These are phyloP conservation scores for Stratiomys singularior DNA, from an alignment of 2,888 invertebrate genomes.

Conservation along the genomic window DNA sequence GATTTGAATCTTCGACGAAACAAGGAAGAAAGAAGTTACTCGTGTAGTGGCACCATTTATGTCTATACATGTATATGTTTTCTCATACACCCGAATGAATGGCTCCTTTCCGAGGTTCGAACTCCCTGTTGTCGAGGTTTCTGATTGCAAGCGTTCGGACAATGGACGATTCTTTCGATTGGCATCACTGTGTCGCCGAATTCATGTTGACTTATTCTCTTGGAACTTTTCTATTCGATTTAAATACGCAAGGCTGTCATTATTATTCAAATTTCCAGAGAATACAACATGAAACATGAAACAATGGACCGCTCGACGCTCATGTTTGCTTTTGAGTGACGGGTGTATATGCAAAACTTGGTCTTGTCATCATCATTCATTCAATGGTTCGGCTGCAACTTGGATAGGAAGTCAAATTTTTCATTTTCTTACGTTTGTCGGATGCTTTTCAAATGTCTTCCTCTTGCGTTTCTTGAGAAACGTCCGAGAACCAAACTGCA, in stretches of 20 bases:
- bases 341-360: conserved; percentile 50
- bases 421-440: background rate
- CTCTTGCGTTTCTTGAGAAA: no score
- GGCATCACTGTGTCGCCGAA: conserved; percentile 36
- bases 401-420: background rate
- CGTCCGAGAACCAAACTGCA: no score
- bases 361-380: conserved; percentile 44
- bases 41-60: conserved; percentile 6
- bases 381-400: background rate
- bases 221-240: conserved; percentile 39
- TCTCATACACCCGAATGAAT: background rate
- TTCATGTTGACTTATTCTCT: conserved; percentile 35
- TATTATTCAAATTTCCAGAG: conserved; percentile 53
- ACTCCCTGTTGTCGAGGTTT: no score
- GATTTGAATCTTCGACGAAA: conserved; percentile 14
- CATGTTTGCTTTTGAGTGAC: conserved; percentile 47
- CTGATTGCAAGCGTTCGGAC: conserved; percentile 25
- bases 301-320: conserved; percentile 30
- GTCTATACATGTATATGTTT: background rate
- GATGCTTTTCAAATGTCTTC: background rate
- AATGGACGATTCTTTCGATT: conserved; percentile 40
- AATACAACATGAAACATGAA: background rate
- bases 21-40: background rate
- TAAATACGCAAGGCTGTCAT: conserved; percentile 54
- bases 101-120: background rate